Base-by-base conservation (phyloP, 2,797 vertebrate species). In the Platyrinchus mystaceus region DNA sequence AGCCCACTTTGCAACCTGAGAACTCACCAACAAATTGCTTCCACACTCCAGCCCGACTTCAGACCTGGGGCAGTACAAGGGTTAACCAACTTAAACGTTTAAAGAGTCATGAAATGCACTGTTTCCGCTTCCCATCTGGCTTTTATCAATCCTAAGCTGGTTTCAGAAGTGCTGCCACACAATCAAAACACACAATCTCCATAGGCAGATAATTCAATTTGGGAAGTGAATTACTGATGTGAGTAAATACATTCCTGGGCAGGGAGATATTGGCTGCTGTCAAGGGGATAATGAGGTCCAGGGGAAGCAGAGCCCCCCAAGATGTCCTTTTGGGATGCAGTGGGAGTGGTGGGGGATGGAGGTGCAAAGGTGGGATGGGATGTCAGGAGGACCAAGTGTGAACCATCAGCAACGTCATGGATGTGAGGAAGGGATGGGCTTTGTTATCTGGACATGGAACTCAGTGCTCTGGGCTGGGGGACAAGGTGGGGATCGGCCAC, bases 121-220 rank as follows among this genome's bases (percentile, higher is more conserved):
- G 97, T 98, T 98, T 98, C 97, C 95, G 78, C 96, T 97, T 97
- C 92, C 96, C 97, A 98, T 98, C 97, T 98, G 98, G 97, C 94
- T 98, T 98, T 97, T 96, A 98, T 98, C 97, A 98, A 94, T 87
- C 92, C 55, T 84, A 93, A 97, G 97, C 97, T 76, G 43, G 89
- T 97, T 96, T 97, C 97, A 96, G 97, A 97, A 97, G 96, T 79
- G 94, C 93, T 91, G 97, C 87, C 96, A 97, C 96, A 97, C 97
- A 98, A 98, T 97, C 97, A 97, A 97, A 98, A 96, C 96, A 97
- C 96, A 96, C 96, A 81, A 97, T 97, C 95, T 97, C 96, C 96
- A 89, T 96, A 96, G 97, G 97, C 97, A 97, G 97, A 97, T 98
- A 98, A 98, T 98, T 98, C 97, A 98, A 97, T 98, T 98, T 97